These are phyloP conservation scores for Heteromormyrus szaboi DNA, from an alignment of 2,797 vertebrate genomes.

Conservation along the genomic window DNA sequence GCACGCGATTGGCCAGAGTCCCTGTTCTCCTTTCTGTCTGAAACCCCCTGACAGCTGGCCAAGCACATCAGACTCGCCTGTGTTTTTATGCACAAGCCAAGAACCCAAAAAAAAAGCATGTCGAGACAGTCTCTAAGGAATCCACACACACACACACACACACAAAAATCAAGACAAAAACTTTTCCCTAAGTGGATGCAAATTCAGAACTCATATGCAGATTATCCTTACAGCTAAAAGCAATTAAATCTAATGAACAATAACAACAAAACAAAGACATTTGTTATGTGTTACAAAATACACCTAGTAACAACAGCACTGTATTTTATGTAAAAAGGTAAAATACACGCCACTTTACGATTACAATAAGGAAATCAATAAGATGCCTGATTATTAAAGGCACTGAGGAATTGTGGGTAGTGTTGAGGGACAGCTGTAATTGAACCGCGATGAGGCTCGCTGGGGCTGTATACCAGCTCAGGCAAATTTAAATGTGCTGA, in stretches of 20 bases:
- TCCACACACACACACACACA: background rate
- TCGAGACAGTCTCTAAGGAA: background rate
- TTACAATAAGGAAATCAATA: background rate
- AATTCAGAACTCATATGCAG: background rate
- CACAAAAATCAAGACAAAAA: background rate
- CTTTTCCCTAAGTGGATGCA: slow-evolving; percentile 1
- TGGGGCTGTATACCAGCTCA: background rate
- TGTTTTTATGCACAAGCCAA: background rate
- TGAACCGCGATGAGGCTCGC: background rate
- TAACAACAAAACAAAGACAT: background rate
- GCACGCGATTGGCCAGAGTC: background rate
- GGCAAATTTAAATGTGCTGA: background rate
- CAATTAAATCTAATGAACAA: slow-evolving; percentile 7
- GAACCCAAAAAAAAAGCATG: background rate
- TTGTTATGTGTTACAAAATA: background rate
- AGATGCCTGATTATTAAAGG: background rate
- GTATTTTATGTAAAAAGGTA: background rate
- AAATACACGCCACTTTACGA: background rate
- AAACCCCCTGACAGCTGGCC: background rate
- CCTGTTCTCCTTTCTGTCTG: background rate
- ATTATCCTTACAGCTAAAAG: background rate
- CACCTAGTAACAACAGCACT: background rate
- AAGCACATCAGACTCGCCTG: background rate
- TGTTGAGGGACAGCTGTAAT: background rate
- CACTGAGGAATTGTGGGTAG: background rate